phyloP scores from a whole-genome alignment of 2,888 invertebrate genomes.

The Melieria crassipennis region DNA sequence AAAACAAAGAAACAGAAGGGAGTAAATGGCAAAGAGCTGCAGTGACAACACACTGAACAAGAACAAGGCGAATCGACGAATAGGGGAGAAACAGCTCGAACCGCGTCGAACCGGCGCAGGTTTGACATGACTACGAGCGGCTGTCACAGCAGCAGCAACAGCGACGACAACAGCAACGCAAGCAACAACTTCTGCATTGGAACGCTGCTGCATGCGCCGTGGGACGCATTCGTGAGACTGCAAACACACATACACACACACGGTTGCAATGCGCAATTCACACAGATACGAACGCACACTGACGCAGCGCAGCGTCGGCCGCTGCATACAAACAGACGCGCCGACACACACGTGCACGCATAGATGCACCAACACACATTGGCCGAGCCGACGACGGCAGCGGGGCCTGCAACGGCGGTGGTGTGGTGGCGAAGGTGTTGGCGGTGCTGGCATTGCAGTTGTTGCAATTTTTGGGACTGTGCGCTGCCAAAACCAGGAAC shows the following conservation, averaged over 20 bases:
- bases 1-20: too few relatives aligned
- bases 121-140: too few relatives aligned
- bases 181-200: neutral
- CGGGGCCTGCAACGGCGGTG: neutral
- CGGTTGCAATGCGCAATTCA: neutral
- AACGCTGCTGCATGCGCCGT: neutral
- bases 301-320: slow-evolving; percentile 7
- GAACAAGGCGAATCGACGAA: too few relatives aligned
- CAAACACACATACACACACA: neutral
- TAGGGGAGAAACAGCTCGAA: too few relatives aligned
- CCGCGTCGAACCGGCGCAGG: too few relatives aligned
- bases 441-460: neutral
- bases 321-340: slow-evolving; percentile 4
- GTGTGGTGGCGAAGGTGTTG: neutral
- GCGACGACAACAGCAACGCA: neutral
- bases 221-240: neutral
- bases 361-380: slow-evolving; percentile 39
- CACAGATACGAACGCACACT: neutral
- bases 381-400: slow-evolving; percentile 12
- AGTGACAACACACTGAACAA: too few relatives aligned
- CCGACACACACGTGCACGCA: slow-evolving; percentile 35
- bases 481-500: too few relatives aligned
- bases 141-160: slow-evolving; percentile 1
- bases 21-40: too few relatives aligned
- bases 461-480: too few relatives aligned